Evolutionary conservation across 2,797 vertebrate species (phyloP).

Genomic region (Danio albolineatus): DNA sequence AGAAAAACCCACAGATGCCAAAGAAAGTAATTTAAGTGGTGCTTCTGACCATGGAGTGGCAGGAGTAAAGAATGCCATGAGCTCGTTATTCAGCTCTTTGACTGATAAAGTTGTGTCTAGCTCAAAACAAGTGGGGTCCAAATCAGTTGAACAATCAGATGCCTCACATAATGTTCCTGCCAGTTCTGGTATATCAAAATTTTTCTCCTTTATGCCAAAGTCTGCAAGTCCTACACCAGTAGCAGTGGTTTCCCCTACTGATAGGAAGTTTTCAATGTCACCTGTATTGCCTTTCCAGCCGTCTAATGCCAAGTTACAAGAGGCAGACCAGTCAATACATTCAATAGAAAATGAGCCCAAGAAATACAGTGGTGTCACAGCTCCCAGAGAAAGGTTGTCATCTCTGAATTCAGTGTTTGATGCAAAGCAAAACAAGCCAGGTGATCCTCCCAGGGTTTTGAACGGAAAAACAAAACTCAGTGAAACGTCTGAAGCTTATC

Average conservation of each 20-base stretch:
- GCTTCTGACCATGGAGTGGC: slow-evolving; percentile 69
- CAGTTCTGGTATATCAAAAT: slow-evolving; percentile 76
- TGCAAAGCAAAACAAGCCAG: slow-evolving; percentile 56
- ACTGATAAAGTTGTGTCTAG: slow-evolving; percentile 85
- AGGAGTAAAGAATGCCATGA: slow-evolving; percentile 87
- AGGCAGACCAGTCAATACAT: slow-evolving; percentile 52
- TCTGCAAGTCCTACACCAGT: slow-evolving; percentile 73
- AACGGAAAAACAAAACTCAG: slow-evolving; percentile 64
- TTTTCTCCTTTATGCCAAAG: slow-evolving; percentile 79
- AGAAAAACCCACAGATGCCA: slow-evolving; percentile 62
- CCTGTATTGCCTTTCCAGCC: slow-evolving; percentile 70
- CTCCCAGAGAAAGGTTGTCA: slow-evolving; percentile 61
- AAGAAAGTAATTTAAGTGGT: slow-evolving; percentile 56
- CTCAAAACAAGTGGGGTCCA: slow-evolving; percentile 78
- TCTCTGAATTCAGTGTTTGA: slow-evolving; percentile 80
- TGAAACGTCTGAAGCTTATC: slow-evolving; percentile 51
- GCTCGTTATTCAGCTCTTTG: slow-evolving; percentile 85
- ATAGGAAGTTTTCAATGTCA: slow-evolving; percentile 69
- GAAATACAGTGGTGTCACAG: slow-evolving; percentile 37
- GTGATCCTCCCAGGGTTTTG: slow-evolving; percentile 78
- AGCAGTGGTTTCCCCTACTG: slow-evolving; percentile 74
- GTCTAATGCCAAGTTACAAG: slow-evolving; percentile 61
- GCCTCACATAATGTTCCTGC: slow-evolving; percentile 67
- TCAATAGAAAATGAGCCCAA: slow-evolving; percentile 32
- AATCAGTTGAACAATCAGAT: slow-evolving; percentile 73